Base-by-base conservation (phyloP, 2,888 invertebrate species). In the Margaritifera margaritifera region DNA sequence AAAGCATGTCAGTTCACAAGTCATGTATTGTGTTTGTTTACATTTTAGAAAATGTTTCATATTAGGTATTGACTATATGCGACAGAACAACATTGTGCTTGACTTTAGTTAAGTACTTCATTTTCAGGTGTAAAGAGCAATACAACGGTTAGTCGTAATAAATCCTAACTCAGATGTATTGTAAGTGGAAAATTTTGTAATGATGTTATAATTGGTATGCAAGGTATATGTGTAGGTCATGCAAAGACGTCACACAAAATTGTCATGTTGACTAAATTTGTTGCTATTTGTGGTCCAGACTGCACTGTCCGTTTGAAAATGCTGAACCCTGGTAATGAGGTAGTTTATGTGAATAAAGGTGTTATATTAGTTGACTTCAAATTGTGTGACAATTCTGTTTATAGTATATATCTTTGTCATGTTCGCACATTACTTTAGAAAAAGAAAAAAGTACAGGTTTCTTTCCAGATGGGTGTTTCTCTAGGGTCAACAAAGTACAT, bases 311-410 rank as follows among this genome's bases (percentile, higher is more conserved):
- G 59, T 56, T 54, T 76, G 0, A 71, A 68, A 64, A 27, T 71
- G n/a, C 61, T 73, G 52, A 76, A 76, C 56, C 69, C 73, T 25
- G 56, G 61, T n/a, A n/a, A n/a, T n/a, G n/a, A n/a, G n/a, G n/a
- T 11, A 62, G 65, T 64, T 24, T 22, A 65, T 65, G 25, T 69
- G 24, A 31, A 69, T 24, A 69, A 69, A 42, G 69, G 69, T 50
- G 20, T n/a, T 55, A 52, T 71, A 27, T 55, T 71, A 27, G 66
- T 67, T 56, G 61, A 64, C 55, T 75, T 69, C 66, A 62, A 62
- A 27, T 22, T 63, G n/a, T 65, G 71, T 60, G 71, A 72, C 51
- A 66, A 64, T 55, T 53, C 62, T 57, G 54, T 31, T 50, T 68
- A 71, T 59, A 52, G 68, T 68, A 58, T 61, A 60, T n/a, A n/a